Evolutionary conservation across 2,113 vertebrate species (phyloP).

Genomic region (Ahaetulla prasina): DNA sequence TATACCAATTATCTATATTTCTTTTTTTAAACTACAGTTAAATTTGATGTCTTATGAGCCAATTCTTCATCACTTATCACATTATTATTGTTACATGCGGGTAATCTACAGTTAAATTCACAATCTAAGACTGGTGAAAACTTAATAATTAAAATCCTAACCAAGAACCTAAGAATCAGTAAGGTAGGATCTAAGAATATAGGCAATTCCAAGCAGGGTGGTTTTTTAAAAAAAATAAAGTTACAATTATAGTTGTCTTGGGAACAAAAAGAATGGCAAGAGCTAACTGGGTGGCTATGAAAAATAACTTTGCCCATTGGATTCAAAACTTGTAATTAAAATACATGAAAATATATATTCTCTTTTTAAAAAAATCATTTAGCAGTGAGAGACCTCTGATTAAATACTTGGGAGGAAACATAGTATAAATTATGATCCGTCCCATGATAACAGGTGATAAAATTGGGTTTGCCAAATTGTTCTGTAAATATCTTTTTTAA

Average conservation of each 20-base stretch:
- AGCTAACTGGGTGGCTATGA: neutral
- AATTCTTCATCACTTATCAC: too few relatives aligned
- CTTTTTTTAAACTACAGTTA: too few relatives aligned
- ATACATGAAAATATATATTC: neutral
- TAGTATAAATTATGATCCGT: neutral
- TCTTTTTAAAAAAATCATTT: neutral
- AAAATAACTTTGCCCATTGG: neutral
- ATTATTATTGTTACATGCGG: too few relatives aligned
- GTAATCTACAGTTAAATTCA: too few relatives aligned
- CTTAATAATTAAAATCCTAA: too few relatives aligned
- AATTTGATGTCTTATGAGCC: too few relatives aligned
- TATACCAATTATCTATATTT: too few relatives aligned
- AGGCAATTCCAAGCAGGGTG: too few relatives aligned
- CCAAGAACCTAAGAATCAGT: too few relatives aligned
- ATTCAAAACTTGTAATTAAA: neutral
- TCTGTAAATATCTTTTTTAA: neutral
- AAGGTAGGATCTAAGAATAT: too few relatives aligned
- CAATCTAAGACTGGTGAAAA: too few relatives aligned
- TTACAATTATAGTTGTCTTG: neutral
- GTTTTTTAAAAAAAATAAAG: neutral
- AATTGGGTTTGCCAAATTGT: neutral
- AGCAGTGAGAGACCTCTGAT: neutral
- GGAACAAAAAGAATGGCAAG: neutral
- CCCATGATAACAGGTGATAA: neutral
- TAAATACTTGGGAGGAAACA: neutral